Conservation (phyloP, 1,140 invertebrate genomes). For the Theocolax elegans region DNA sequence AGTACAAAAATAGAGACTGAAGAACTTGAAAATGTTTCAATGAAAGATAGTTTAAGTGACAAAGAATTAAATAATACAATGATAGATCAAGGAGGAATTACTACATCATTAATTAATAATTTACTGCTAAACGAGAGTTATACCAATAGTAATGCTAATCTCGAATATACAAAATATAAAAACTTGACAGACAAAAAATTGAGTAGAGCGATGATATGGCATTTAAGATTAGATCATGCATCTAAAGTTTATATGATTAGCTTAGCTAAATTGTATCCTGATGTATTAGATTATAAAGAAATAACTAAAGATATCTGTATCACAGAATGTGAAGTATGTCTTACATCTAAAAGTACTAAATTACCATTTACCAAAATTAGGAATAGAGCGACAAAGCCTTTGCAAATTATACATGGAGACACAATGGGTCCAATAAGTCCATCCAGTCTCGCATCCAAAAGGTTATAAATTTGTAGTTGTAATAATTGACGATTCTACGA, state of each 20-base stretch:
- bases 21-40: no score
- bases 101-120: no score
- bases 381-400: neutral
- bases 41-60: no score
- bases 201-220: neutral
- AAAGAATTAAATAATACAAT: no score
- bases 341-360: neutral
- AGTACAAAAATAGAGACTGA: no score
- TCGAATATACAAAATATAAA: no score
- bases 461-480: conserved; percentile 10
- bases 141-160: no score
- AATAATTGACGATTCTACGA: conserved; percentile 1
- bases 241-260: neutral
- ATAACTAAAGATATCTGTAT: conserved; percentile 9
- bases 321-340: conserved; percentile 11
- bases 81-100: no score
- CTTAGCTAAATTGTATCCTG: neutral
- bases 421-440: conserved; percentile 15
- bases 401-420: conserved; percentile 22
- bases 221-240: neutral
- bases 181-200: neutral
- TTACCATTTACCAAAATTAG: conserved; percentile 5
- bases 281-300: neutral
- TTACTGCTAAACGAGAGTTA: no score
- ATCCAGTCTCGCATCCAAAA: neutral